Evolutionary conservation across 2,888 invertebrate genomes (phyloP).

Genomic region (Stenchaetothrips biformis): DNA sequence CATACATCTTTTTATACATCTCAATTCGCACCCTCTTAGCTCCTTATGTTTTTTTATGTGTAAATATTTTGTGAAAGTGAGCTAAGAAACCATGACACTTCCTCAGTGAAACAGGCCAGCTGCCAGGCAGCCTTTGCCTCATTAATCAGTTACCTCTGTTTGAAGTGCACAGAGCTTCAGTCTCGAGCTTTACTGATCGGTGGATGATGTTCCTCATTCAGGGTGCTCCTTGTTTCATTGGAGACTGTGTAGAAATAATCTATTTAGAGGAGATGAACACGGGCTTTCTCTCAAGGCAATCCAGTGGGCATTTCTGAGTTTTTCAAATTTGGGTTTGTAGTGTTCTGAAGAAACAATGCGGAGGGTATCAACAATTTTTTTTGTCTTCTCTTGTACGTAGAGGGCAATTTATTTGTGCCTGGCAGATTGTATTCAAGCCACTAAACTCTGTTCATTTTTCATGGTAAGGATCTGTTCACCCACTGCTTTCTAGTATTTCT

Average conservation of each 20-base stretch:
- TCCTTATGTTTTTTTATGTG: background rate
- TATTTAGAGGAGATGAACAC: background rate
- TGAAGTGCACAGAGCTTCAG: background rate
- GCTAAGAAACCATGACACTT: background rate
- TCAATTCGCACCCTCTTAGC: constrained; percentile 2
- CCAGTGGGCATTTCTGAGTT: too few relatives aligned
- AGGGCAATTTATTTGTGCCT: too few relatives aligned
- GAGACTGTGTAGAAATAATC: constrained; percentile 1
- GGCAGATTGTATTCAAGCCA: too few relatives aligned
- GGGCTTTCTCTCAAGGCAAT: too few relatives aligned
- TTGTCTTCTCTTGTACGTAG: too few relatives aligned
- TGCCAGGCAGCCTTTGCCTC: background rate
- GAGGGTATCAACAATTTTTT: too few relatives aligned
- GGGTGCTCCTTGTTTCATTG: background rate
- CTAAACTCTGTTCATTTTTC: too few relatives aligned
- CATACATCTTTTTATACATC: constrained; percentile 21
- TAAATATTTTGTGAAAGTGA: background rate
- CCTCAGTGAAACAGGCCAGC: background rate
- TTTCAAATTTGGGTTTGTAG: too few relatives aligned
- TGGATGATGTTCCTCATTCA: background rate
- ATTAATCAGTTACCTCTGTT: background rate
- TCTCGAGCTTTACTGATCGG: background rate
- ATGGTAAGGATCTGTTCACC: too few relatives aligned
- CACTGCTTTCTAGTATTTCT: too few relatives aligned
- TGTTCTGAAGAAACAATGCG: too few relatives aligned